A percentile compares a stretch with the other conserved stretches of the same genome.
Conservation (phyloP, 2,113 vertebrate species). For the Synodontis membranacea region DNA sequence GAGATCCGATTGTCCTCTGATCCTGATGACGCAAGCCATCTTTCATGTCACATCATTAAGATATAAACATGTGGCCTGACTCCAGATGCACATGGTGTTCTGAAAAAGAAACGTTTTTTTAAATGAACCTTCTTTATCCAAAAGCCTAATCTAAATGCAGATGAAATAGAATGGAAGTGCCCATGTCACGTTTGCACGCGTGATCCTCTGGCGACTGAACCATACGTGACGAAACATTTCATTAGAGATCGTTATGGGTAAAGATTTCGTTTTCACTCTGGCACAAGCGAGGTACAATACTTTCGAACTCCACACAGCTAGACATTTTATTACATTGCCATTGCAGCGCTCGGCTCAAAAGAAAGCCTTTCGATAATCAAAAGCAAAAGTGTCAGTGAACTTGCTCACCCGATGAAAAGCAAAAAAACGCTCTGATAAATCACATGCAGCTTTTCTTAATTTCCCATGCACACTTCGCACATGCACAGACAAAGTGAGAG, state of each 20-base stretch:
- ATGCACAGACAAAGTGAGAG: background rate
- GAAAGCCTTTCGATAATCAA: conserved; percentile 18
- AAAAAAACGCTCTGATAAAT: conserved; percentile 27
- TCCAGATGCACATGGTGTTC: background rate
- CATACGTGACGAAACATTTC: background rate
- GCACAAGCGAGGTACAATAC: conserved; percentile 53
- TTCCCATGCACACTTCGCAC: conserved; percentile 44
- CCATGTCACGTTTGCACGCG: background rate
- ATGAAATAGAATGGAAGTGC: background rate
- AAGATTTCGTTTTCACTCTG: conserved; percentile 21
- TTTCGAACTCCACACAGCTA: conserved; percentile 25
- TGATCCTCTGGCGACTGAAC: background rate
- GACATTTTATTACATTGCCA: conserved; percentile 41
- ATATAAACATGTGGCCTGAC: background rate
- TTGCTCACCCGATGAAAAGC: conserved; percentile 26
- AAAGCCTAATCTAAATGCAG: background rate
- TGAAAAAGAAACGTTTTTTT: background rate
- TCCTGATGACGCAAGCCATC: background rate
- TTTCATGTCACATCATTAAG: conserved; percentile 3
- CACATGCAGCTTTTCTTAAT: conserved; percentile 43
- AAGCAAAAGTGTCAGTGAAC: conserved; percentile 25
- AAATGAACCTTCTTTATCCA: background rate
- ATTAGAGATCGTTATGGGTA: conserved; percentile 19
- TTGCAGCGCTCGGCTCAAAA: background rate
- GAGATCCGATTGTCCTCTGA: background rate